Evolutionary conservation across 2,888 invertebrate species (phyloP).

Genomic region (Pantelozetes paolii): DNA sequence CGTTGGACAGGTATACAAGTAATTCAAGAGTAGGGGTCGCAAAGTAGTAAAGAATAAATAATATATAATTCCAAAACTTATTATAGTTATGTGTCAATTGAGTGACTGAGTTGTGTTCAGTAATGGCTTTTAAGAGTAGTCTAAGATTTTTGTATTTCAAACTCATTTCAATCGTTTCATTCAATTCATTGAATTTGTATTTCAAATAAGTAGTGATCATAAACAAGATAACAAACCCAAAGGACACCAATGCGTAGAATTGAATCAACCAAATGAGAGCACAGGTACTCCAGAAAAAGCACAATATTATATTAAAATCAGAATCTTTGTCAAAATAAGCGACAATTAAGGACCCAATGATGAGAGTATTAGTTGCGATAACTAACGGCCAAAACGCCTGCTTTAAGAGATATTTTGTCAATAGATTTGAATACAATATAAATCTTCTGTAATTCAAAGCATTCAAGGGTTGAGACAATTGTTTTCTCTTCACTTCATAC

Average conservation of each 20-base stretch:
- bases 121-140: background rate
- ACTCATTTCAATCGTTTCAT: constrained; percentile 1
- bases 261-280: too few relatives aligned
- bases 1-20: background rate
- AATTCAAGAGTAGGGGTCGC: background rate
- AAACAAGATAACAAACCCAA: background rate
- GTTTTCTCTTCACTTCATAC: background rate
- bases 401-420: background rate
- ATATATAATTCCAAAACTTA: background rate
- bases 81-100: background rate
- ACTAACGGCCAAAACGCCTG: background rate
- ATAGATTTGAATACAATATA: background rate
- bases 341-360: background rate
- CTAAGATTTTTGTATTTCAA: background rate
- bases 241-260: too few relatives aligned
- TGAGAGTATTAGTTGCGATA: background rate
- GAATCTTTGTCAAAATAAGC: background rate
- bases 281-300: background rate
- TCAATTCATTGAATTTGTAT: constrained; percentile 2
- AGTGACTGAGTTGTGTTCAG: background rate
- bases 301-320: background rate
- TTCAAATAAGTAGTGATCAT: background rate
- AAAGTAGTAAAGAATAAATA: background rate
- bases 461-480: background rate
- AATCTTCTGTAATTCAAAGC: background rate